A percentile compares a stretch with the other conserved stretches of the same genome.
phyloP scores from a whole-genome alignment of 2,888 invertebrate genomes.

The Pandemis corylana region DNA sequence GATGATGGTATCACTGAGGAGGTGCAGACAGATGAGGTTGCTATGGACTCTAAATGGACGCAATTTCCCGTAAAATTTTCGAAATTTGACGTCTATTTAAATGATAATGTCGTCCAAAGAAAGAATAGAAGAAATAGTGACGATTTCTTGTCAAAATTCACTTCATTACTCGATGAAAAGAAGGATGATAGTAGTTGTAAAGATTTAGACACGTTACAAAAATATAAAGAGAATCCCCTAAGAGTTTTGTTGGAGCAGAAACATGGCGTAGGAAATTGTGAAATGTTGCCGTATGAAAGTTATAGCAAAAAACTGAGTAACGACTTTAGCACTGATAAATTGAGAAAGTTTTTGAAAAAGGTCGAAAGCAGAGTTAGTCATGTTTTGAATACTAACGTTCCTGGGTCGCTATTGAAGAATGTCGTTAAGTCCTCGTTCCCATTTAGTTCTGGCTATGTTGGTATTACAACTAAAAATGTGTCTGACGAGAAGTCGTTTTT shows the following conservation, averaged over 20 bases:
- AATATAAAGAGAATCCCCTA: constrained; percentile 66
- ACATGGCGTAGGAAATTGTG: constrained; percentile 68
- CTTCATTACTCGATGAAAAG: constrained; percentile 55
- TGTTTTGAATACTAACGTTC: constrained; percentile 63
- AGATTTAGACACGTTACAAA: constrained; percentile 53
- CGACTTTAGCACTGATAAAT: constrained; percentile 58
- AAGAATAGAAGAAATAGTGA: constrained; percentile 56
- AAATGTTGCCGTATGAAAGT: constrained; percentile 66
- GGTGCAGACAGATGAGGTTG: constrained; percentile 72
- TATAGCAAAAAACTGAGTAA: constrained; percentile 68
- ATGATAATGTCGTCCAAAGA: constrained; percentile 43
- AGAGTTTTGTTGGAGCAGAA: constrained; percentile 76
- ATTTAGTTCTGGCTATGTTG: constrained; percentile 70
- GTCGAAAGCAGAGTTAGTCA: constrained; percentile 63
- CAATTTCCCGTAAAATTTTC: constrained; percentile 77
- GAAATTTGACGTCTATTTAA: constrained; percentile 60
- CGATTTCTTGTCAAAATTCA: constrained; percentile 65
- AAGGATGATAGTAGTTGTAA: constrained; percentile 46
- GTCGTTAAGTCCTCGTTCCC: constrained; percentile 59
- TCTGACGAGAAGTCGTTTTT: constrained; percentile 54
- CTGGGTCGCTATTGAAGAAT: constrained; percentile 56
- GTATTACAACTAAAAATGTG: constrained; percentile 57
- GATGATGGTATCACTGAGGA: constrained; percentile 75
- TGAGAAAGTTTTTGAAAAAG: constrained; percentile 71
- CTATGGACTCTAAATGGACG: constrained; percentile 69